Conservation (phyloP, 2,888 invertebrate genomes). For the Nomada fucata region DNA sequence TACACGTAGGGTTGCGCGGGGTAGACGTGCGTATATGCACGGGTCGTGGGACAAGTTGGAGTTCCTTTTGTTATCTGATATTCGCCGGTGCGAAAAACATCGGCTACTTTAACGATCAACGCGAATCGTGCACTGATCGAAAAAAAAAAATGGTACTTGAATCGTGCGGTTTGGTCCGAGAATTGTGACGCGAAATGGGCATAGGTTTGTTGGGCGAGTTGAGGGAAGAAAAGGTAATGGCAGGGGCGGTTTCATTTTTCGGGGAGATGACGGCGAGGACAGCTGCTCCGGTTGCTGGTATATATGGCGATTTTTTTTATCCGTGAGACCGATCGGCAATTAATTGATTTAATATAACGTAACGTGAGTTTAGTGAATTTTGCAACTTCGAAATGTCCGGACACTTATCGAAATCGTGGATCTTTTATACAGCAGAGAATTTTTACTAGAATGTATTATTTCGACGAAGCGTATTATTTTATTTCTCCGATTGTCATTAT, state of each 20-base stretch:
- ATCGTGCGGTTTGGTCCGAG: constrained; percentile 36
- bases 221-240: background rate
- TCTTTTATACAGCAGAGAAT: too few relatives aligned
- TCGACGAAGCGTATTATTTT: too few relatives aligned
- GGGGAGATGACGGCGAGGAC: background rate
- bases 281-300: too few relatives aligned
- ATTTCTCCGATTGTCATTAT: too few relatives aligned
- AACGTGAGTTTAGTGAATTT: too few relatives aligned
- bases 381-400: too few relatives aligned
- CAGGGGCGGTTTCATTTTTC: background rate
- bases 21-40: constrained; percentile 53
- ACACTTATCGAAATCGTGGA: too few relatives aligned
- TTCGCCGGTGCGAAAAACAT: constrained; percentile 20
- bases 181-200: background rate
- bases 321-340: too few relatives aligned
- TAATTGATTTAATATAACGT: too few relatives aligned
- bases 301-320: background rate
- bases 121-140: constrained; percentile 36
- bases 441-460: too few relatives aligned
- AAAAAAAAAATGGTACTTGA: constrained; percentile 60
- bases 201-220: background rate
- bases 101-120: constrained; percentile 42
- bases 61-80: constrained; percentile 44
- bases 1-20: constrained; percentile 29
- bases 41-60: constrained; percentile 63